These are phyloP conservation scores for Euplexia lucipara DNA, from an alignment of 2,888 invertebrate genomes.

Conservation along the genomic window DNA sequence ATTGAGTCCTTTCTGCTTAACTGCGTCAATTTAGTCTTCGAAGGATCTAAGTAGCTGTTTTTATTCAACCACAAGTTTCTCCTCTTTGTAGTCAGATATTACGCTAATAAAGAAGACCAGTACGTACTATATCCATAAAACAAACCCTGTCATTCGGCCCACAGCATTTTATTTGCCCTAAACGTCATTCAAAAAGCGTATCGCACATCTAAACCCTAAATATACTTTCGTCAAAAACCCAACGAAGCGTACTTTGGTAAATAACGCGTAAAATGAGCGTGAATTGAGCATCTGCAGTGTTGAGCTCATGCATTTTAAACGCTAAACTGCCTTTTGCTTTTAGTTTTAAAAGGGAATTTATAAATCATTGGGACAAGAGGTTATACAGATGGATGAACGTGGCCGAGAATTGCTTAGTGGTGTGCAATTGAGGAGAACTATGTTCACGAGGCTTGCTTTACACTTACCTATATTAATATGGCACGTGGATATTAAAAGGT, in stretches of 20 bases:
- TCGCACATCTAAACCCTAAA: background rate
- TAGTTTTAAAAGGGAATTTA: slow-evolving; percentile 33
- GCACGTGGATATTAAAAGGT: too few relatives aligned
- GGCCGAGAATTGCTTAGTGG: slow-evolving; percentile 20
- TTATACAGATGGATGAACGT: slow-evolving; percentile 16
- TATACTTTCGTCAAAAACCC: slow-evolving; percentile 12
- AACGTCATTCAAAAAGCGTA: slow-evolving; percentile 8
- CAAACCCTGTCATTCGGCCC: background rate
- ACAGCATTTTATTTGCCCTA: background rate
- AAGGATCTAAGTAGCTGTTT: too few relatives aligned
- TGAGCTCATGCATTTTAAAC: slow-evolving; percentile 48
- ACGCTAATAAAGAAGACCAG: background rate
- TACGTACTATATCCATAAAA: background rate
- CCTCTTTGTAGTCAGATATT: background rate
- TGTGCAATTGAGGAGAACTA: slow-evolving; percentile 25
- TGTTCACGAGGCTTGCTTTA: background rate
- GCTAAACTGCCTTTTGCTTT: slow-evolving; percentile 35
- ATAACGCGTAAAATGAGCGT: slow-evolving; percentile 37
- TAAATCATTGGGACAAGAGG: slow-evolving; percentile 36
- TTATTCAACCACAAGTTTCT: too few relatives aligned
- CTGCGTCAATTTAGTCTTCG: too few relatives aligned
- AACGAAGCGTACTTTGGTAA: slow-evolving; percentile 26
- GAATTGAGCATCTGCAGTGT: slow-evolving; percentile 27
- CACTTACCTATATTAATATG: background rate
- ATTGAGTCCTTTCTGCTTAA: too few relatives aligned